A percentile compares a stretch with the other conserved stretches of the same genome.
phyloP scores from a whole-genome alignment of 2,888 invertebrate genomes.

The Drosophila tripunctata region DNA sequence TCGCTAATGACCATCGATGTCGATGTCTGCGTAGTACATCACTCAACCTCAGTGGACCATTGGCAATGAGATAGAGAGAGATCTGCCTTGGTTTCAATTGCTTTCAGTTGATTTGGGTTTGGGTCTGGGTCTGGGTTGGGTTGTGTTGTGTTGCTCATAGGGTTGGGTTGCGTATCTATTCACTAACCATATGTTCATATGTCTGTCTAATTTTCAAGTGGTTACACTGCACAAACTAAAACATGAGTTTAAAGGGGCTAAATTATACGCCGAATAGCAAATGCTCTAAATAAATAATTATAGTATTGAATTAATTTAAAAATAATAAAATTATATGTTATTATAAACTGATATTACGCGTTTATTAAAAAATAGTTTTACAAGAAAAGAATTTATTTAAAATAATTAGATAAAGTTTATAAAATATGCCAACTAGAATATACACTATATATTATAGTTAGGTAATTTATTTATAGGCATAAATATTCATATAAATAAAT shows the following conservation, averaged over 20 bases:
- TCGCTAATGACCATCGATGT: constrained; percentile 78
- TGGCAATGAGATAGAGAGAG: constrained; percentile 9
- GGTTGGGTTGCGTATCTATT: constrained; percentile 26
- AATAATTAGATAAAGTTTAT: no score
- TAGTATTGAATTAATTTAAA: neutral
- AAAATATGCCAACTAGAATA: no score
- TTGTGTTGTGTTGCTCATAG: neutral
- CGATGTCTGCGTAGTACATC: constrained; percentile 65
- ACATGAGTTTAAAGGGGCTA: constrained; percentile 1
- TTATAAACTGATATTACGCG: no score
- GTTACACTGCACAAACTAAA: constrained; percentile 51
- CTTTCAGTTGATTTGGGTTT: neutral
- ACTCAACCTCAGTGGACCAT: constrained; percentile 57
- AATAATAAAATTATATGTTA: constrained; percentile 4
- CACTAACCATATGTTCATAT: constrained; percentile 49
- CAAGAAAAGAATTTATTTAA: no score
- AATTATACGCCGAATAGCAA: constrained; percentile 12
- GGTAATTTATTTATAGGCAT: no score
- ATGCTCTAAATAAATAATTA: no score
- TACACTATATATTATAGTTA: neutral
- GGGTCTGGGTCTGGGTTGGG: constrained; percentile 5
- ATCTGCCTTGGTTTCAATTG: constrained; percentile 15
- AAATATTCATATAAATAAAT: neutral
- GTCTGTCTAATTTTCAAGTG: constrained; percentile 57
- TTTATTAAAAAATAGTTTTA: no score